Evolutionary conservation across 2,888 invertebrate species (phyloP).

Genomic region (Cryptocephalus moraei): DNA sequence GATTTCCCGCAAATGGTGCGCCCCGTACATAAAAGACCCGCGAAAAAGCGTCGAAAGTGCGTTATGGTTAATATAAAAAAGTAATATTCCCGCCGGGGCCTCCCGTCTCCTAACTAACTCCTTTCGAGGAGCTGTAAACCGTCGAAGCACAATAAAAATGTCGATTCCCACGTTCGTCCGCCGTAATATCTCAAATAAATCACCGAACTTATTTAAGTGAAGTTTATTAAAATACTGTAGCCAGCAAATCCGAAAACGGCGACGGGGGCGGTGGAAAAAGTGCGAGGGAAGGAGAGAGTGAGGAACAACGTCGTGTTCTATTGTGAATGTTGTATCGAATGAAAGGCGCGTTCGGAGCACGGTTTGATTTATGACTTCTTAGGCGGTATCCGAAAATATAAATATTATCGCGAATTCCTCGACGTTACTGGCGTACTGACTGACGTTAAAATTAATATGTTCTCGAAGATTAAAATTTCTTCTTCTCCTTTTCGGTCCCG

Average conservation of each 20-base stretch:
- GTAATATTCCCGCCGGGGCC: no score
- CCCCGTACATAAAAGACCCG: no score
- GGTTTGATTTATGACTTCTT: constrained; percentile 24
- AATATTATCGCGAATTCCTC: constrained; percentile 28
- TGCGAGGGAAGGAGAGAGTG: no score
- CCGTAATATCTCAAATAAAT: neutral
- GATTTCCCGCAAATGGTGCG: no score
- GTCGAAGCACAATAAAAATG: no score
- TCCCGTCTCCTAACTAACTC: no score
- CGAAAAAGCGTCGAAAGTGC: no score
- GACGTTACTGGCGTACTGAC: constrained; percentile 4
- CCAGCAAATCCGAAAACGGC: constrained; percentile 2
- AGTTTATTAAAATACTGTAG: constrained; percentile 7
- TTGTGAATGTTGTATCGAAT: constrained; percentile 8
- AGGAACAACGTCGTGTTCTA: constrained; percentile 1
- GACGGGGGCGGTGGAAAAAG: no score
- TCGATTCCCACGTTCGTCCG: no score
- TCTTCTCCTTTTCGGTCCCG: neutral
- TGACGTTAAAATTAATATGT: constrained; percentile 4
- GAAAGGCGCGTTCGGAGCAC: constrained; percentile 14
- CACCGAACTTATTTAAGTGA: constrained; percentile 5
- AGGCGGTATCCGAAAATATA: constrained; percentile 26
- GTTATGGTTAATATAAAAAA: no score
- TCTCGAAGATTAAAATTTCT: constrained; percentile 1
- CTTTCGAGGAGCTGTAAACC: no score